Evolutionary conservation across 2,797 vertebrate species (phyloP).

Genomic region (Siniperca scherzeri): DNA sequence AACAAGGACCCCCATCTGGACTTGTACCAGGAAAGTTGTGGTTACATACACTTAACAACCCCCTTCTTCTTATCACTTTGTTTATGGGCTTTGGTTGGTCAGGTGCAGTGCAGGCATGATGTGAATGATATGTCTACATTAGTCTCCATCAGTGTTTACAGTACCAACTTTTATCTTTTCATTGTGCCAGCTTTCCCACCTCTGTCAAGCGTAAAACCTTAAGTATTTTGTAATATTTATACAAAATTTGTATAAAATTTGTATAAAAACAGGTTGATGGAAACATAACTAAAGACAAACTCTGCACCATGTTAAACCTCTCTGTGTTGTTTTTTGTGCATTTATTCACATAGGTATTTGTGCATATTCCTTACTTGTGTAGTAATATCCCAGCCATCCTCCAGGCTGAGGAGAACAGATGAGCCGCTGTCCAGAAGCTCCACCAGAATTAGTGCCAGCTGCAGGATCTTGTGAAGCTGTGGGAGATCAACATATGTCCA

Average conservation of each 20-base stretch:
- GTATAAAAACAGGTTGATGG: not conserved
- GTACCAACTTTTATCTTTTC: not conserved
- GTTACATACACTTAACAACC: slow-evolving; percentile 5
- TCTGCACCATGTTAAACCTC: not conserved
- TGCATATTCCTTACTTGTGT: slow-evolving; percentile 90
- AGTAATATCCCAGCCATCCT: slow-evolving; percentile 99
- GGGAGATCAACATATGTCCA: slow-evolving; percentile 67
- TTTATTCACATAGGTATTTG: slow-evolving; percentile 33
- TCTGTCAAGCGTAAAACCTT: not conserved
- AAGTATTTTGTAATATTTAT: not conserved
- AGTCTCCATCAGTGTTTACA: not conserved
- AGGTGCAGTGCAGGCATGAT: not conserved
- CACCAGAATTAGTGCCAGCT: slow-evolving; percentile 92
- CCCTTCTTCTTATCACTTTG: not conserved
- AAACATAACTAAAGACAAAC: not conserved
- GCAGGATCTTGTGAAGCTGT: slow-evolving; percentile 96
- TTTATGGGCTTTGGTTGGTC: slow-evolving; percentile 5
- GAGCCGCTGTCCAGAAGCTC: slow-evolving; percentile 97
- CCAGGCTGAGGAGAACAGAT: slow-evolving; percentile 96
- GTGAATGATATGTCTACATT: not conserved
- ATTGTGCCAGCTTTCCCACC: not conserved
- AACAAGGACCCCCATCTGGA: slow-evolving; percentile 22
- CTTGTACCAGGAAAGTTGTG: slow-evolving; percentile 2
- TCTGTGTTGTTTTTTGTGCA: not conserved
- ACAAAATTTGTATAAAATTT: not conserved